Evolutionary conservation across 1,140 invertebrate genomes (phyloP).

Genomic region (Lordiphosa collinella): DNA sequence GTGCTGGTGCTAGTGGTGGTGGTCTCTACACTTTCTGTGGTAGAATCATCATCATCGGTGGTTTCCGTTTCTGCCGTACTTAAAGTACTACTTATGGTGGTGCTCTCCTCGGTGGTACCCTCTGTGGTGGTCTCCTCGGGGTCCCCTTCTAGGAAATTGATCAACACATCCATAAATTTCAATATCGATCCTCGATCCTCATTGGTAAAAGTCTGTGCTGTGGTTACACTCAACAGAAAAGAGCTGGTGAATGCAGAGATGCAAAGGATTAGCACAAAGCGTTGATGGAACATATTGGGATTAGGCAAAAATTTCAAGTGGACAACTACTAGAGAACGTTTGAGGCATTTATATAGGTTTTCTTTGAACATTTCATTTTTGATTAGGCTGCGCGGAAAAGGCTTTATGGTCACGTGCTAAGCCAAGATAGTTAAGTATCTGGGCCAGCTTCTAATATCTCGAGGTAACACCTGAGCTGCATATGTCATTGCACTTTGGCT

Average conservation of each 20-base stretch:
- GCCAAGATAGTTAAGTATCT: no score
- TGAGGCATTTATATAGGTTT: constrained; percentile 5
- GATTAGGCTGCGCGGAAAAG: background rate
- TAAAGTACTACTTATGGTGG: background rate
- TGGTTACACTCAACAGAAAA: background rate
- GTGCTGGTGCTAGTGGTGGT: background rate
- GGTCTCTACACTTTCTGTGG: constrained; percentile 1
- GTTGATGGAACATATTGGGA: constrained; percentile 29
- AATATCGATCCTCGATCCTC: constrained; percentile 51
- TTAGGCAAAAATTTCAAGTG: constrained; percentile 1
- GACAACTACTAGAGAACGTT: background rate
- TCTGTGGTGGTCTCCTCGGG: constrained; percentile 4
- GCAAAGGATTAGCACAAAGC: constrained; percentile 23
- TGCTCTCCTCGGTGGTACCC: constrained; percentile 19
- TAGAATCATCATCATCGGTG: background rate
- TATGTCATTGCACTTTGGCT: no score
- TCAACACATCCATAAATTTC: constrained; percentile 49
- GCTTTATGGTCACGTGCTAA: constrained; percentile 2
- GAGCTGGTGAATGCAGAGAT: constrained; percentile 6
- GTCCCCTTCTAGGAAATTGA: constrained; percentile 52
- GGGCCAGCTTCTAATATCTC: no score
- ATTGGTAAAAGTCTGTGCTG: constrained; percentile 37
- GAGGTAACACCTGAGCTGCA: no score
- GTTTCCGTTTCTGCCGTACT: constrained; percentile 2
- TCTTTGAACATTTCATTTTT: background rate